Evolutionary conservation across 2,888 invertebrate genomes (phyloP).

Genomic region (Hypomecis punctinalis): DNA sequence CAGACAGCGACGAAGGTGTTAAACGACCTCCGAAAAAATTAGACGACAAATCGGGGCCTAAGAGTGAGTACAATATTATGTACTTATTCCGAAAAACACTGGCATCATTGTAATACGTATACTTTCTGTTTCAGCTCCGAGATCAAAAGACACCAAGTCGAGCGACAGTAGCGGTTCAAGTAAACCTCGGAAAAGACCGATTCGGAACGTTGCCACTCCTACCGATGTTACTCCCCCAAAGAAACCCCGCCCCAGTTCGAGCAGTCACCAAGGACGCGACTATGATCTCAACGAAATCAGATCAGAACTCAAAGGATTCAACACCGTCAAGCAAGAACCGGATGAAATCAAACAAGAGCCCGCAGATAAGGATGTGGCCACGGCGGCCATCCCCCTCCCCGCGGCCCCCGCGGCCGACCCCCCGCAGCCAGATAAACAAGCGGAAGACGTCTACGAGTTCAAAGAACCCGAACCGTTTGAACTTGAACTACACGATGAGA

Average conservation of each 20-base stretch:
- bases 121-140: constrained; percentile 57
- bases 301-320: constrained; percentile 92
- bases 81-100: not conserved
- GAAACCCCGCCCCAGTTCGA: constrained; percentile 61
- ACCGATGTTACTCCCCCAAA: constrained; percentile 69
- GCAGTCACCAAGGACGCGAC: constrained; percentile 84
- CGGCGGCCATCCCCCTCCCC: constrained; percentile 44
- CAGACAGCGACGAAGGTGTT: constrained; percentile 80
- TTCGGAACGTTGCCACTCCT: constrained; percentile 67
- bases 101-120: not conserved
- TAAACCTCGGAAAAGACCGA: constrained; percentile 74
- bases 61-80: constrained; percentile 58
- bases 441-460: constrained; percentile 93
- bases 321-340: constrained; percentile 79
- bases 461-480: constrained; percentile 96
- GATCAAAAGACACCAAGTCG: constrained; percentile 72
- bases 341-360: constrained; percentile 71
- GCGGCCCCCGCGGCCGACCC: constrained; percentile 55
- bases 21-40: constrained; percentile 74
- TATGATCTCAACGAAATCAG: constrained; percentile 94
- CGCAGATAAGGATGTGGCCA: constrained; percentile 55
- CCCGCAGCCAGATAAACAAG: constrained; percentile 68
- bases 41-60: constrained; percentile 68
- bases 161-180: constrained; percentile 75
- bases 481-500: constrained; percentile 88